These are phyloP conservation scores for Drosophila subobscura DNA, from an alignment of 1,140 invertebrate genomes.

Conservation along the genomic window DNA sequence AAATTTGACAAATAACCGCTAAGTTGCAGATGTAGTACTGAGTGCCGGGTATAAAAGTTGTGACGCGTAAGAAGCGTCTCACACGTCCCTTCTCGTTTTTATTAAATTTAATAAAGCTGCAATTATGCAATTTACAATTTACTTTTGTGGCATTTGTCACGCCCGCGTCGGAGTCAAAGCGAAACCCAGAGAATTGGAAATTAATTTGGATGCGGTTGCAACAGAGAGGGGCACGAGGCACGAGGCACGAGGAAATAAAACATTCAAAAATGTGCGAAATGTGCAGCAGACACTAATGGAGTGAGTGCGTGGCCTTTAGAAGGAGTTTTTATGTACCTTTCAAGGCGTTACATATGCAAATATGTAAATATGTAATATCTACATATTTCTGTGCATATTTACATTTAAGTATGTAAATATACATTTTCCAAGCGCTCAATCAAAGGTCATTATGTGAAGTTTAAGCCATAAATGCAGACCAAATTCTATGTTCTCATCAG, in stretches of 20 bases:
- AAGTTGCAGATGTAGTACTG: too few relatives aligned
- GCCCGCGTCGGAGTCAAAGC: conserved; percentile 16
- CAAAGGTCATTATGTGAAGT: conserved; percentile 29
- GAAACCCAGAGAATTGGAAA: conserved; percentile 51
- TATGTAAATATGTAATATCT: too few relatives aligned
- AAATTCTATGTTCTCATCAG: conserved; percentile 48
- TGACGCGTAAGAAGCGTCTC: too few relatives aligned
- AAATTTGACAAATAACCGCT: too few relatives aligned
- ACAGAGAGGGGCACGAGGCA: conserved; percentile 1
- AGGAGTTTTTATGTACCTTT: too few relatives aligned
- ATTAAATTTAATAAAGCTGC: conserved; percentile 80
- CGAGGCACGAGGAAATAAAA: background rate
- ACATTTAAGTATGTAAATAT: background rate
- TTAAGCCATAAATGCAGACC: conserved; percentile 18
- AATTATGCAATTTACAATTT: conserved; percentile 56
- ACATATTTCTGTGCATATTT: too few relatives aligned
- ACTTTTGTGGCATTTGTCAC: conserved; percentile 69
- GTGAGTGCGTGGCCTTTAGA: background rate
- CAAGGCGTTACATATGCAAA: too few relatives aligned
- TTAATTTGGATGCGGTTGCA: conserved; percentile 69
- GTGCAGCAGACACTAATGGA: conserved; percentile 17
- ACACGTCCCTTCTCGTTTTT: too few relatives aligned
- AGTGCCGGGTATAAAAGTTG: too few relatives aligned
- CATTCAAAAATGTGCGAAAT: conserved; percentile 16
- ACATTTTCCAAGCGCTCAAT: background rate